Conservation (phyloP, 1,140 invertebrate species). For the Drosophila chauvacae region DNA sequence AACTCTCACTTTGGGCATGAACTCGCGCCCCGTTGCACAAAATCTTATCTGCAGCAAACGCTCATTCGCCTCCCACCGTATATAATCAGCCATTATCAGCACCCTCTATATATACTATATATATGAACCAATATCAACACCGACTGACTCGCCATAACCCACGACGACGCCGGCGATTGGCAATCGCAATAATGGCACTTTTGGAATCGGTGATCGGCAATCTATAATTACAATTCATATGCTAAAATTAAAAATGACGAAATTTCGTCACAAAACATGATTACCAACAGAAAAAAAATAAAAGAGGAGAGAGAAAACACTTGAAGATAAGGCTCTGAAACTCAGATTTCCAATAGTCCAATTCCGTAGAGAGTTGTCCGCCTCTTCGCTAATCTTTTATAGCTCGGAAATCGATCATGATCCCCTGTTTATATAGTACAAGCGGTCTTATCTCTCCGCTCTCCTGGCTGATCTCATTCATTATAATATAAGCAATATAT, state of each 20-base stretch:
- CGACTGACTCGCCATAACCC: conserved; percentile 24
- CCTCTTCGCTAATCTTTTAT: conserved; percentile 22
- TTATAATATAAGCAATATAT: conserved; percentile 35
- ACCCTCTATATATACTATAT: conserved; percentile 16
- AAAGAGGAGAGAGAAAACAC: conserved; percentile 20
- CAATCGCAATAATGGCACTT: conserved; percentile 26
- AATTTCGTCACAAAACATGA: conserved; percentile 37
- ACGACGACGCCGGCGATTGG: conserved; percentile 20
- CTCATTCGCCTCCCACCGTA: conserved; percentile 36
- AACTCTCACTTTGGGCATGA: conserved; percentile 40
- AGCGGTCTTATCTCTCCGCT: conserved; percentile 16
- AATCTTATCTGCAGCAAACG: conserved; percentile 62
- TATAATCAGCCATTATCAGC: conserved; percentile 60
- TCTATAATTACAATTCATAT: conserved; percentile 73
- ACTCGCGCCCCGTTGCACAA: conserved; percentile 71
- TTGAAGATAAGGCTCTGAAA: conserved; percentile 27
- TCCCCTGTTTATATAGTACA: conserved; percentile 7
- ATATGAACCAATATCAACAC: not conserved
- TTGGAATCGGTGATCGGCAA: conserved; percentile 42
- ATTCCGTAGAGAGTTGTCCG: not conserved
- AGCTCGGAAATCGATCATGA: conserved; percentile 34
- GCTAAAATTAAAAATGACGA: conserved; percentile 81
- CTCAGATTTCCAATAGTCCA: conserved; percentile 33
- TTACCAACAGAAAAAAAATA: conserved; percentile 4
- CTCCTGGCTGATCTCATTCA: conserved; percentile 44